Base-by-base conservation (phyloP, 2,888 invertebrate genomes). In the Acanthopleura granulata region DNA sequence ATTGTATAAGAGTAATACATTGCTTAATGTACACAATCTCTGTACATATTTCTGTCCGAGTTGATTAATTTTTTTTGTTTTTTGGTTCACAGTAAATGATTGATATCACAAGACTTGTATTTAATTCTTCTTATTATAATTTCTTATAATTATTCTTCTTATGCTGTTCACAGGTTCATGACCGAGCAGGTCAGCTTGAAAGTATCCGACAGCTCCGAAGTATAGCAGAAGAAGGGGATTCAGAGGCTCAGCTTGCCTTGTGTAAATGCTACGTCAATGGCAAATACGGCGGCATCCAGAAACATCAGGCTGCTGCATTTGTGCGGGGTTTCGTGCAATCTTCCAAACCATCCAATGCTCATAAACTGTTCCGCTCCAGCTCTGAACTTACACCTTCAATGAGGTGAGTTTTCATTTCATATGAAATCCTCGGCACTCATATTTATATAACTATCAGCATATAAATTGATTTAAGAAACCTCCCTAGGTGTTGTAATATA, bases 171-270 rank as follows among this genome's bases (percentile, higher is more conserved):
- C 77, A 85, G 86, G 77, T 78, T 25, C 76, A 73, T 62, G 87
- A 87, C 72, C 76, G 78, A 72, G 85, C 83, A 11, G 76, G 76
- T 14, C 83, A 88, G 77, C 78, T 89, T 30, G 83, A 84, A 70
- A 83, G 85, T 75, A 82, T 89, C 18, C 83, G 89, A 25, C 79
- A 86, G 74, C 80, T 89, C 27, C 80, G 89, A n/a, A 83, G 87
- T 62, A 81, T 89, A 51, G 84, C 85, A 30, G 81, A 77, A 62
- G 75, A 79, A 51, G 84, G 84, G 9, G 74, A 84, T 50, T 76
- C 85, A 27, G 85, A 87, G 49, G 86, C 88, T 1, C 82, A 83
- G 75, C 77, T 89, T 51, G 78, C 82, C 70, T 79, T 89, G 69
- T 88, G 87, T 77, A 80, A 83, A 75, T 82, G 77, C 74, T 89